Conservation (phyloP, 1,140 invertebrate species). For the Drosophila teissieri region DNA sequence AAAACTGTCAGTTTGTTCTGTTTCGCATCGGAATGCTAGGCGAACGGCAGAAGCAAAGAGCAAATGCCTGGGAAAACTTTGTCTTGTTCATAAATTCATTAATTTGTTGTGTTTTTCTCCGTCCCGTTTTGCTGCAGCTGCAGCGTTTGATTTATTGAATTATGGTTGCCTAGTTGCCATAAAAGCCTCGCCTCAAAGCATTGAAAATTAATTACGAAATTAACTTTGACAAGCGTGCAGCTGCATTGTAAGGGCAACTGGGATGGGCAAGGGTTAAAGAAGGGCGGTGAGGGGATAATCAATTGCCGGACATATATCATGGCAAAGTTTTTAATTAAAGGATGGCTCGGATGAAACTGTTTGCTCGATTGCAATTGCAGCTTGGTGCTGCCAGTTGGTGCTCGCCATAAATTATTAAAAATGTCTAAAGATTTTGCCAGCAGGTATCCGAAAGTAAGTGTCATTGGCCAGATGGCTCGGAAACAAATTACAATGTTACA, state of each 20-base stretch:
- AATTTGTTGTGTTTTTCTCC: constrained; percentile 60
- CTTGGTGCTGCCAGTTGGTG: background rate
- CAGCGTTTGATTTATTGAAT: constrained; percentile 81
- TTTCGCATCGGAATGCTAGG: constrained; percentile 43
- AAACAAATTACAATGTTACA: background rate
- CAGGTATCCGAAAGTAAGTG: background rate
- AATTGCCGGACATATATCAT: constrained; percentile 48
- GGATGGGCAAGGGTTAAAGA: background rate
- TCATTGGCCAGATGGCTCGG: background rate
- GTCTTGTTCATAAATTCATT: constrained; percentile 80
- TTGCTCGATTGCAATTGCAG: background rate
- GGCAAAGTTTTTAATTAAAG: constrained; percentile 60
- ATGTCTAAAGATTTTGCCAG: background rate
- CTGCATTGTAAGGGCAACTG: background rate
- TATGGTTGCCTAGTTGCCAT: constrained; percentile 69
- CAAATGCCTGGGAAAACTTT: constrained; percentile 67
- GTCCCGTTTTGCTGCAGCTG: constrained; percentile 44
- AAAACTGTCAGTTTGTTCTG: constrained; percentile 53
- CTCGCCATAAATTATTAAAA: constrained; percentile 4
- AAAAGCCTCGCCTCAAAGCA: constrained; percentile 71
- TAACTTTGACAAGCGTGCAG: constrained; percentile 53
- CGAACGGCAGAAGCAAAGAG: constrained; percentile 32
- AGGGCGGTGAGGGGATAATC: constrained; percentile 2
- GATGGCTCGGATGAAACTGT: constrained; percentile 12
- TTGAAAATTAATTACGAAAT: constrained; percentile 78